phyloP scores from a whole-genome alignment of 2,888 invertebrate species.

The Hydraecia micacea region DNA sequence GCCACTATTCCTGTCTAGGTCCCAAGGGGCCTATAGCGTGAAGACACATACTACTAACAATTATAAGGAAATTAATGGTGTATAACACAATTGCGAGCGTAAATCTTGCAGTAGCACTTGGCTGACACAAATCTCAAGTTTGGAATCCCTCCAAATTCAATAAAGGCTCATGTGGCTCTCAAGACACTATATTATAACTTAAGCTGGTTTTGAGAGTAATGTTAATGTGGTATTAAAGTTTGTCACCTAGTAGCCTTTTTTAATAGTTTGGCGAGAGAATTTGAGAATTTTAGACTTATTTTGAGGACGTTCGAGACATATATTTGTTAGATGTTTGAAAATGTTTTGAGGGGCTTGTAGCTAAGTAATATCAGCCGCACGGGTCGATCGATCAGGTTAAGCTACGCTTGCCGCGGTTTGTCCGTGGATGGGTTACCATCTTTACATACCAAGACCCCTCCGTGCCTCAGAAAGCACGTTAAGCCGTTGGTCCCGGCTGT shows the following conservation, averaged over 20 bases:
- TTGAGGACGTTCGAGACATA: not conserved
- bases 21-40: slow-evolving; percentile 12
- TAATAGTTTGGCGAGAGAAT: slow-evolving; percentile 29
- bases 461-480: no score
- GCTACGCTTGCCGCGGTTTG: no score
- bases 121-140: slow-evolving; percentile 79
- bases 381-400: no score
- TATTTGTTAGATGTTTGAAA: not conserved
- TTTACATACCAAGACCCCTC: no score
- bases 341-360: no score
- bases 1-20: not conserved
- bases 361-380: no score
- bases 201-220: slow-evolving; percentile 51
- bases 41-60: slow-evolving; percentile 59
- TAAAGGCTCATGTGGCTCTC: slow-evolving; percentile 79
- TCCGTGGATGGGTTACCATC: no score
- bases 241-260: slow-evolving; percentile 40
- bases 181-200: slow-evolving; percentile 79
- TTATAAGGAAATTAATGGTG: slow-evolving; percentile 70
- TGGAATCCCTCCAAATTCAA: slow-evolving; percentile 84
- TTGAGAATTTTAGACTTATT: not conserved
- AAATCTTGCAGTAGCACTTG: slow-evolving; percentile 83
- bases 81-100: slow-evolving; percentile 74
- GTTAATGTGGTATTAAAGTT: slow-evolving; percentile 60
- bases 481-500: no score